A percentile compares a stretch with the other conserved stretches of the same genome.
phyloP scores from a whole-genome alignment of 2,888 invertebrate genomes.

The Troides helena region DNA sequence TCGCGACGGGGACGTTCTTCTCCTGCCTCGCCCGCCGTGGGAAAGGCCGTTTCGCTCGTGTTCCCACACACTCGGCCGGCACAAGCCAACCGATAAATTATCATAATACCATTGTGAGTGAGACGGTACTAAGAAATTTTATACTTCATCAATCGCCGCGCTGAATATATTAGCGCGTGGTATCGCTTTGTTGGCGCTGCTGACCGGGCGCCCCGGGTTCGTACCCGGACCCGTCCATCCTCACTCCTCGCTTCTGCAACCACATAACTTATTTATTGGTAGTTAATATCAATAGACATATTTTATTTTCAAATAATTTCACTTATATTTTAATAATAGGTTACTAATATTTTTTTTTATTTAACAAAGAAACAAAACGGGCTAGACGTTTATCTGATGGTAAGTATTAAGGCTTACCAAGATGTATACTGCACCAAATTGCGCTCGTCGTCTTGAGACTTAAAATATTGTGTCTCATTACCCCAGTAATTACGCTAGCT shows the following conservation, averaged over 20 bases:
- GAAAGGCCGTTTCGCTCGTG: conserved; percentile 79
- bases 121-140: conserved; percentile 80
- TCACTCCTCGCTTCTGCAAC: conserved; percentile 54
- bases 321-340: too few species aligned
- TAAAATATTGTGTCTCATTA: too few species aligned
- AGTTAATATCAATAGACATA: background rate
- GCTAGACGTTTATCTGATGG: too few species aligned
- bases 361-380: too few species aligned
- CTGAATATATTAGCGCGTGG: conserved; percentile 80
- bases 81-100: conserved; percentile 81
- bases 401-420: too few species aligned
- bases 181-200: conserved; percentile 63
- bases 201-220: conserved; percentile 49
- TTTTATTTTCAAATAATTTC: background rate
- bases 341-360: too few species aligned
- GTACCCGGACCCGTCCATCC: conserved; percentile 42
- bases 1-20: conserved; percentile 56
- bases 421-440: too few species aligned
- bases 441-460: too few species aligned
- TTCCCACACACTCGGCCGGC: conserved; percentile 81
- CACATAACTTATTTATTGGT: conserved; percentile 41
- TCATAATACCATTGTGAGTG: conserved; percentile 81
- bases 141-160: conserved; percentile 79
- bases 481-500: too few species aligned
- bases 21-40: conserved; percentile 62